phyloP scores from a whole-genome alignment of 2,888 invertebrate species.

The Hemaris fuciformis region DNA sequence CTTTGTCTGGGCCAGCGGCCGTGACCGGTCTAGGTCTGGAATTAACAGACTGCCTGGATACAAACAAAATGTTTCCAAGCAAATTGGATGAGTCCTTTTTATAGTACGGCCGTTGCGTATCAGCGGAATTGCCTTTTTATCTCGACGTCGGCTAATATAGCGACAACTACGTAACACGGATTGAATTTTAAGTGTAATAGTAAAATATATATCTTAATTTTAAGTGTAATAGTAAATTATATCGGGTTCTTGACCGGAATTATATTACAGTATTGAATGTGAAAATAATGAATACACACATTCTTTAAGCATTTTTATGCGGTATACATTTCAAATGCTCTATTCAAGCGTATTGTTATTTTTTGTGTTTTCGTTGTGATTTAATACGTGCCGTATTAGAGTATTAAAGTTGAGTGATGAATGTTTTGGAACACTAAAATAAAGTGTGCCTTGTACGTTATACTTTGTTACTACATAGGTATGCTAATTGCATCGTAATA shows the following conservation, averaged over 20 bases:
- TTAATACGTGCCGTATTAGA: not conserved
- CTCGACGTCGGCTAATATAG: not conserved
- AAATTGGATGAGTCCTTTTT: slow-evolving; percentile 18
- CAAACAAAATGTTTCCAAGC: slow-evolving; percentile 24
- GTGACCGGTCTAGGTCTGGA: slow-evolving; percentile 36
- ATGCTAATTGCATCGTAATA: slow-evolving; percentile 3
- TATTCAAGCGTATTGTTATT: too few relatives aligned
- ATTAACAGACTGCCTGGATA: slow-evolving; percentile 33
- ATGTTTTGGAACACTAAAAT: not conserved
- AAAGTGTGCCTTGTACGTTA: not conserved
- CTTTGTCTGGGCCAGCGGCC: slow-evolving; percentile 34
- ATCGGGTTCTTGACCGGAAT: not conserved
- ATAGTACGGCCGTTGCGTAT: slow-evolving; percentile 12
- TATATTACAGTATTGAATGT: not conserved
- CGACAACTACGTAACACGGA: not conserved
- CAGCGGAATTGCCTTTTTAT: slow-evolving; percentile 14
- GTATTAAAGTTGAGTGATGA: not conserved
- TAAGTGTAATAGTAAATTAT: too few relatives aligned
- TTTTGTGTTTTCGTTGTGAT: not conserved
- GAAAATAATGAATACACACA: not conserved
- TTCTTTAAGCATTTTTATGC: not conserved
- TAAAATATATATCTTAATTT: not conserved
- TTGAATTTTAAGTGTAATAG: not conserved
- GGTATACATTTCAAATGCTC: too few relatives aligned
- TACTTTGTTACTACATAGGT: not conserved